phyloP scores from a whole-genome alignment of 2,113 vertebrate species.

The Crotalus horridus region DNA sequence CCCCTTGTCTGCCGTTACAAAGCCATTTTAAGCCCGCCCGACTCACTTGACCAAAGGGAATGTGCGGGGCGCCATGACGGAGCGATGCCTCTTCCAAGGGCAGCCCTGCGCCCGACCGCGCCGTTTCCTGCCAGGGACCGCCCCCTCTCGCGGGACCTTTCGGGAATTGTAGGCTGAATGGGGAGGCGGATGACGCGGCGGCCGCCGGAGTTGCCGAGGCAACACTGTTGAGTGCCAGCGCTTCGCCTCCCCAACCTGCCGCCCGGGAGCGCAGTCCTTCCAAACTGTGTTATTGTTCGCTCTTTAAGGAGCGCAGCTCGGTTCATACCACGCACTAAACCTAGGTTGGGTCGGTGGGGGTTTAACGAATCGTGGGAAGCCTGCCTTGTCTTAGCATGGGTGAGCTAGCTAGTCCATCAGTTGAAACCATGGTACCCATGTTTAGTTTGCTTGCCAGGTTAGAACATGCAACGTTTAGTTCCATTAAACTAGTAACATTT shows the following conservation, averaged over 20 bases:
- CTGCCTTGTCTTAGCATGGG: neutral
- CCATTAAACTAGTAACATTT: neutral
- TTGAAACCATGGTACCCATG: neutral
- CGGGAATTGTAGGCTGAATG: constrained; percentile 14
- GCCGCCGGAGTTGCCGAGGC: neutral
- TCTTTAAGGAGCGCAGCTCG: neutral
- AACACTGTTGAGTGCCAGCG: neutral
- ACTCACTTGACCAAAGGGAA: constrained; percentile 73
- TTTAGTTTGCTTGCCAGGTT: neutral
- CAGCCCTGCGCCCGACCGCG: neutral
- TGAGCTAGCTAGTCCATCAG: neutral
- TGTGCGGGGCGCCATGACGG: constrained; percentile 71
- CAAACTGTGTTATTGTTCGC: accelerated
- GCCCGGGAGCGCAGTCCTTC: neutral
- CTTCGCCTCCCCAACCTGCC: neutral
- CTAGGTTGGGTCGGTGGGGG: neutral
- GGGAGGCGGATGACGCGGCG: too few species aligned
- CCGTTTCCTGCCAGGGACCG: neutral
- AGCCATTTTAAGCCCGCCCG: neutral
- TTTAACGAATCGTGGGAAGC: neutral
- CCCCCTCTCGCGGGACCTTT: neutral
- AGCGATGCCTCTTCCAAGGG: neutral
- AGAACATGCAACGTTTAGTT: neutral
- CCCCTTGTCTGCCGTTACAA: too few species aligned
- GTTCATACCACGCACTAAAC: neutral